Conservation (phyloP, 2,797 vertebrate species). For the Leuciscus waleckii region DNA sequence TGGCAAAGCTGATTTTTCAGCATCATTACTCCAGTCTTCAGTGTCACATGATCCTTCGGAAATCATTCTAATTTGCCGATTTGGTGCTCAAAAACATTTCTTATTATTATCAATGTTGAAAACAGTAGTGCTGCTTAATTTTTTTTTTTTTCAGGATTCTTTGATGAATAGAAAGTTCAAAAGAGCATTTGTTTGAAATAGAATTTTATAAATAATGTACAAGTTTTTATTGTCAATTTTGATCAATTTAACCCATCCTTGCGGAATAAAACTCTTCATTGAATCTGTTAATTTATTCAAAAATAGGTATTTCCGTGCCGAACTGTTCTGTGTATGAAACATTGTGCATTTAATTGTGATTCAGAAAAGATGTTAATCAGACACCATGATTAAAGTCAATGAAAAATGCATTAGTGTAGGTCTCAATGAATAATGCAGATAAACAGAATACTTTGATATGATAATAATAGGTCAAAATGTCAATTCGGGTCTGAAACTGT, state of each 20-base stretch:
- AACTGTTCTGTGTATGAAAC: neutral
- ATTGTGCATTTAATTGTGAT: neutral
- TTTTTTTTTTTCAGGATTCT: too few relatives aligned
- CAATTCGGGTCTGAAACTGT: neutral
- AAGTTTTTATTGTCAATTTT: neutral
- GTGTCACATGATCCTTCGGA: too few relatives aligned
- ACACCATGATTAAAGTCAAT: constrained; percentile 37
- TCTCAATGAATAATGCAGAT: constrained; percentile 35
- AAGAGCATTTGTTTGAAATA: neutral
- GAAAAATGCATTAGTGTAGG: constrained; percentile 8
- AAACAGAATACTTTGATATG: constrained; percentile 21
- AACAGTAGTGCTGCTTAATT: too few relatives aligned
- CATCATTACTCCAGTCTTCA: too few relatives aligned
- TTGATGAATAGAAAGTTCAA: neutral
- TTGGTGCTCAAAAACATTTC: too few relatives aligned
- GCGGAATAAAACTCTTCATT: neutral
- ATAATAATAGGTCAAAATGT: constrained; percentile 2
- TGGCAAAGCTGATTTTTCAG: too few relatives aligned
- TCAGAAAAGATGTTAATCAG: neutral
- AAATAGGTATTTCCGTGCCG: neutral
- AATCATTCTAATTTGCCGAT: too few relatives aligned
- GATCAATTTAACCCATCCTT: neutral
- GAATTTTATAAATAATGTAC: neutral
- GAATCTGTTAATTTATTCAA: neutral
- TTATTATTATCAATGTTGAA: too few relatives aligned